Evolutionary conservation across 2,888 invertebrate species (phyloP), one percentile per base, ranked within the genome.

Genomic region (Sinohyriopsis cumingii): DNA sequence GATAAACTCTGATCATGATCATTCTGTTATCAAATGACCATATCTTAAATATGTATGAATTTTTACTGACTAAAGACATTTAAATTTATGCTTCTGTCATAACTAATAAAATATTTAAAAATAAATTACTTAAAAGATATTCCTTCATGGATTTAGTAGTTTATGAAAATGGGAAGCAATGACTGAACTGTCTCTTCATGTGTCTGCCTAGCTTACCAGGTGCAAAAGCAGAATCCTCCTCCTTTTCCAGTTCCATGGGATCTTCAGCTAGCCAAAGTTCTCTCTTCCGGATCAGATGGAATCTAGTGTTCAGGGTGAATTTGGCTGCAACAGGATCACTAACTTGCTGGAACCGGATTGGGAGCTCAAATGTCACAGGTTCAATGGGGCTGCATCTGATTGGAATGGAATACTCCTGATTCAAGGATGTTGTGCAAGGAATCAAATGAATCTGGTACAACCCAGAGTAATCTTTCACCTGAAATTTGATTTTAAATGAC

Each of bases 381-480:
- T 85, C 80, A 45, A 83, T 77, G 12, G 89, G 89, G 60, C 83
- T 82, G 76, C 90, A 90, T 54, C 71, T 77, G 22, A 82, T 69
- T 22, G 87, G 86, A 4, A 77, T 63, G 3, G 83, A 73, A 79
- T 84, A 89, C 53, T 76, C 75, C 67, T 86, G 83, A 65, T 82
- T 85, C 55, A 82, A 70, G 0, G 84, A 67, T 3, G 84, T 86
- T 3, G 84, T 83, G 71, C 90, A 90, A 3, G 90, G 89, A 18
- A 90, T 75, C 67, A 90, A 83, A 59, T 82, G 81, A 25, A 90
- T 81, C 54, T 78, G 79, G 78, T 87, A 90, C 33, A 78, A 76
- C 15, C 90, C 90, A 12, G 89, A 89, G 71, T 89, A 90, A 71
- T 90, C 90, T 45, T 85, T 78, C 25, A 88, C 83, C 90, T 89